Evolutionary conservation across 2,113 vertebrate genomes (phyloP), one percentile per base, ranked within the genome.

Genomic region (Parotia lawesii): DNA sequence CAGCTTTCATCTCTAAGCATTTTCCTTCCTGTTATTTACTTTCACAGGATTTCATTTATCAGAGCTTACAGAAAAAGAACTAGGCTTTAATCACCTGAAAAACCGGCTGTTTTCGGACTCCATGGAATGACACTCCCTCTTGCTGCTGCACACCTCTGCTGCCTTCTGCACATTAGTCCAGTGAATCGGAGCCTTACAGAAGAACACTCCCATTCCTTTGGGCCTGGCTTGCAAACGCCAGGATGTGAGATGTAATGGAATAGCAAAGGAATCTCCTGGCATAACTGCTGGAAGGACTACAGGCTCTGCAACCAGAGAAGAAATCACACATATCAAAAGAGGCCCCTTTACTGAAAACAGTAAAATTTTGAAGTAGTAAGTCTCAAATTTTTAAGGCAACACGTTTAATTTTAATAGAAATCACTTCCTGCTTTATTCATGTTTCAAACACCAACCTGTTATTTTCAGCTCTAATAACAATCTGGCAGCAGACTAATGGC

Each of bases 151-250:
- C 21, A 99, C 97, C 87, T 99, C 99, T 3, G 98, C 97, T 2
- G 98, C 87, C 84, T 98, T 98, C 90, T 99, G 98, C 9, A 99
- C 99, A 2, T 97, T 97, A n/a, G 99, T 99, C 99, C 99, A 99
- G 77, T 99, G 99, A 95, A 99, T 99, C 2, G 99, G 99, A 67
- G 97, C 96, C 97, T 99, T 99, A 79, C 99, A 99, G 98, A 99
- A 99, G 88, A 99, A 99, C 47, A 99, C 96, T 8, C 99, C 99
- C 95, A 99, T 95, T 33, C 99, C 99, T 95, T 99, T 99, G 53
- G 99, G 99, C 69, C 99, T 98, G 37, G 99, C 98, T 93, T 99
- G 99, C 44, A 99, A 98, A 50, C 99, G 97, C 99, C 99, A 99
- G 25, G 99, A 99, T 2, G 99, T 99, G 62, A 99, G 98, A 75